phyloP scores from a whole-genome alignment of 2,888 invertebrate genomes.

The Eilema griseolum region DNA sequence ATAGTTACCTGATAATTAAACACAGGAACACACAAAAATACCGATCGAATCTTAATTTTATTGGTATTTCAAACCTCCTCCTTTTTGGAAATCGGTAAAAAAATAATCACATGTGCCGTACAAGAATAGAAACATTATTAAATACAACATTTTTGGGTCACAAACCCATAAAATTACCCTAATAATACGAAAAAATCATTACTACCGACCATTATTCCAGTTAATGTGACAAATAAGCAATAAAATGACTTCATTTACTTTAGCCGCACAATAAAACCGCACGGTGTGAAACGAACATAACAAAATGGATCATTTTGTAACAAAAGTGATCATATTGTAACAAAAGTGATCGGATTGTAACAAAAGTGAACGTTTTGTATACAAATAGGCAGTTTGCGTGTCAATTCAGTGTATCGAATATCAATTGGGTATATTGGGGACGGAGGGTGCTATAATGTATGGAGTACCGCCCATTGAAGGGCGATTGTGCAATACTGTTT shows the following conservation, averaged over 20 bases:
- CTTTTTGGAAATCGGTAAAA: too few species aligned
- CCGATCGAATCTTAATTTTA: too few species aligned
- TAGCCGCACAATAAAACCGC: conserved; percentile 73
- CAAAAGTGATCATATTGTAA: conserved; percentile 58
- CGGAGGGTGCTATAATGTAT: conserved; percentile 65
- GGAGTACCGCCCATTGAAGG: conserved; percentile 57
- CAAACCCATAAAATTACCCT: conserved; percentile 32
- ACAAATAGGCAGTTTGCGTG: conserved; percentile 81
- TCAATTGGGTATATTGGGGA: conserved; percentile 74
- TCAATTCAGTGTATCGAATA: conserved; percentile 83
- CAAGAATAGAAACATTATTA: too few species aligned
- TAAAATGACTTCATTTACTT: conserved; percentile 70
- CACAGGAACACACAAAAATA: background rate
- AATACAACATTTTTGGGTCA: conserved; percentile 1
- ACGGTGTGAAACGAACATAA: conserved; percentile 53
- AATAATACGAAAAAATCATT: conserved; percentile 38
- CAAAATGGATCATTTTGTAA: conserved; percentile 53
- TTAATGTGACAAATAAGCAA: conserved; percentile 49
- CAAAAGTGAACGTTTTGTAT: conserved; percentile 74
- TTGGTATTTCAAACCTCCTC: too few species aligned
- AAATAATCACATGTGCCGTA: background rate
- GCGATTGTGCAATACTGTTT: conserved; percentile 14
- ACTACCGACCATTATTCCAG: conserved; percentile 37
- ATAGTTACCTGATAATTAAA: background rate
- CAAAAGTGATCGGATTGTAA: conserved; percentile 74